Conservation (phyloP, 1,140 invertebrate species). For the Caenorhabditis briggsae region DNA sequence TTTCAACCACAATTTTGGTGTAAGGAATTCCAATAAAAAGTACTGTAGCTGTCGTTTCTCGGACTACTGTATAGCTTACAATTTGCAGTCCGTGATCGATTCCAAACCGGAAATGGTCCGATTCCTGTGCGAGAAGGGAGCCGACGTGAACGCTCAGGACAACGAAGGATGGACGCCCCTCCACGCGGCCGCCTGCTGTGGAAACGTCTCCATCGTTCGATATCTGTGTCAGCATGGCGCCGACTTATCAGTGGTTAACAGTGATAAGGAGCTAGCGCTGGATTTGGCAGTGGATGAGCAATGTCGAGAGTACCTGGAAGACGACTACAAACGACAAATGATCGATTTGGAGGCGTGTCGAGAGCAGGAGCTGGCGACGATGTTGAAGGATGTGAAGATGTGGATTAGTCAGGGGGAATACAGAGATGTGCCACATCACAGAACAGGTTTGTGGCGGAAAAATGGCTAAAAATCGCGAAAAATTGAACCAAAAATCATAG, state of each 20-base stretch:
- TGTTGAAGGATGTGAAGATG: constrained; percentile 90
- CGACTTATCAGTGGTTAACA: constrained; percentile 92
- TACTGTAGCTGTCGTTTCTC: background rate
- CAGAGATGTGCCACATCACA: background rate
- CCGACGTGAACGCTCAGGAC: constrained; percentile 93
- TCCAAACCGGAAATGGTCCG: constrained; percentile 98
- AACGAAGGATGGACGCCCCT: constrained; percentile 99
- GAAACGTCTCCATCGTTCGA: constrained; percentile 86
- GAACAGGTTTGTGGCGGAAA: background rate
- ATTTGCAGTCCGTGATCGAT: constrained; percentile 97
- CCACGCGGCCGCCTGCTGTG: constrained; percentile 97
- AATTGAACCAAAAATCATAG: too few species aligned
- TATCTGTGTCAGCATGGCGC: constrained; percentile 83
- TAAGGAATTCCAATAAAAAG: background rate
- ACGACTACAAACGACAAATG: constrained; percentile 74
- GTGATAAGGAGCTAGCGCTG: constrained; percentile 92
- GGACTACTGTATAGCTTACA: too few species aligned
- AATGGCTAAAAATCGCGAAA: too few species aligned
- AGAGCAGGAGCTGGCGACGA: constrained; percentile 88
- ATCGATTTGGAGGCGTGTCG: constrained; percentile 92
- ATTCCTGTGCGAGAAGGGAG: constrained; percentile 92
- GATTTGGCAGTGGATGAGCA: constrained; percentile 93
- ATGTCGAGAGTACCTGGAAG: constrained; percentile 89
- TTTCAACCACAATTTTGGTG: too few species aligned
- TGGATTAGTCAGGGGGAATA: constrained; percentile 82